These are phyloP conservation scores for Tenebrio molitor DNA, from an alignment of 1,140 invertebrate species.

Conservation along the genomic window DNA sequence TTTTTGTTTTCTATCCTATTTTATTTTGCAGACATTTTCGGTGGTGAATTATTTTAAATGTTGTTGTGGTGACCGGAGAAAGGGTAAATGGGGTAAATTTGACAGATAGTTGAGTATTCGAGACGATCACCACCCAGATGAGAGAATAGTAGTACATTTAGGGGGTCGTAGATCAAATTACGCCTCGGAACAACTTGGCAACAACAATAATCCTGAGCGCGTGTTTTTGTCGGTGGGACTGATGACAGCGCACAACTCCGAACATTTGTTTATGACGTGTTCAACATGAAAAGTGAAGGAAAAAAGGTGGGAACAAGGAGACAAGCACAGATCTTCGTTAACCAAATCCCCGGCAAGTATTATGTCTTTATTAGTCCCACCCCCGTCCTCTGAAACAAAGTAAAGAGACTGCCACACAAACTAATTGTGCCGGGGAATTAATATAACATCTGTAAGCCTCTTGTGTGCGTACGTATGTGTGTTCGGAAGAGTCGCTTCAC, in stretches of 20 bases:
- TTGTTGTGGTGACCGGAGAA: too few species aligned
- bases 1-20: too few species aligned
- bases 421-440: constrained; percentile 21
- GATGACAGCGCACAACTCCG: constrained; percentile 11
- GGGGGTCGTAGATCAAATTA: constrained; percentile 14
- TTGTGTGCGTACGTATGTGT: constrained; percentile 16
- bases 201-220: constrained; percentile 21
- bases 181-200: background rate
- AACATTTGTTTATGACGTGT: constrained; percentile 32
- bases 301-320: constrained; percentile 15
- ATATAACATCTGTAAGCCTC: constrained; percentile 43
- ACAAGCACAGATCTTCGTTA: constrained; percentile 7
- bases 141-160: background rate
- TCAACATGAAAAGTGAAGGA: background rate
- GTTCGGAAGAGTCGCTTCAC: constrained; percentile 4
- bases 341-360: constrained; percentile 11
- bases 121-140: too few species aligned
- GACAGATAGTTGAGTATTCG: too few species aligned
- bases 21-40: too few species aligned
- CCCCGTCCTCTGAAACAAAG: background rate
- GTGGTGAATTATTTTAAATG: too few species aligned
- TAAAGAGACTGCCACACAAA: constrained; percentile 9
- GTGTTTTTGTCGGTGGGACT: constrained; percentile 9
- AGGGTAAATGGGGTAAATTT: too few species aligned
- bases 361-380: constrained; percentile 21